Percentiles rank a stretch among this genome's conserved stretches.
Conservation (phyloP, 2,113 vertebrate genomes). For the Anser cygnoides region DNA sequence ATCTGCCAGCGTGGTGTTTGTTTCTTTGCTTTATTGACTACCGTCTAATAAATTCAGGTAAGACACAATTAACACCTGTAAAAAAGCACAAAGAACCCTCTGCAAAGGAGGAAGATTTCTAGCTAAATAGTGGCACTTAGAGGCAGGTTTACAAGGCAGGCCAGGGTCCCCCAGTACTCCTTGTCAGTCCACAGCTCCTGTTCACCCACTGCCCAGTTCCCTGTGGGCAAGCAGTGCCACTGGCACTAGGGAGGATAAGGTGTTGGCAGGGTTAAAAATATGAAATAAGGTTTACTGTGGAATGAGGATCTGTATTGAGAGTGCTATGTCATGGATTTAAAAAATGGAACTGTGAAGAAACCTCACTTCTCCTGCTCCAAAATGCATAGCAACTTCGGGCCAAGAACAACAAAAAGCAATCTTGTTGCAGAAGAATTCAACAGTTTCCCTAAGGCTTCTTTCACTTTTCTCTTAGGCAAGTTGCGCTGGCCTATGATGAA, state of each 20-base stretch:
- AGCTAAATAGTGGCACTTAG: neutral
- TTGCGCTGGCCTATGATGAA: neutral
- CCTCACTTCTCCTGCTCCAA: neutral
- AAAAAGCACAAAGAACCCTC: neutral
- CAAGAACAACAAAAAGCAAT: neutral
- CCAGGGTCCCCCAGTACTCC: neutral
- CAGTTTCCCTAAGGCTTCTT: neutral
- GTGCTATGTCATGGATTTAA: neutral
- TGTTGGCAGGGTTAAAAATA: neutral
- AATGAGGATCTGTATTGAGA: neutral
- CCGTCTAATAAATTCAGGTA: neutral
- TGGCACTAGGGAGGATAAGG: neutral
- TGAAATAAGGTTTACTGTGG: neutral
- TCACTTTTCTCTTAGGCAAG: neutral
- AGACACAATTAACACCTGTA: neutral
- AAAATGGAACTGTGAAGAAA: neutral
- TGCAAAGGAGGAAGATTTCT: neutral
- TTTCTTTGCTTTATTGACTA: neutral
- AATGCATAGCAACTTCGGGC: neutral
- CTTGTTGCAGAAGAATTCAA: neutral
- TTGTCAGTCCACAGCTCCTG: neutral
- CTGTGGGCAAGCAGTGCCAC: neutral
- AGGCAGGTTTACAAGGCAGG: neutral
- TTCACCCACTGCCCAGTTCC: neutral
- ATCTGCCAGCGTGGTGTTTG: neutral